A percentile compares a stretch with the other conserved stretches of the same genome.
Conservation (phyloP, 2,888 invertebrate genomes). For the Neelides folsomi region DNA sequence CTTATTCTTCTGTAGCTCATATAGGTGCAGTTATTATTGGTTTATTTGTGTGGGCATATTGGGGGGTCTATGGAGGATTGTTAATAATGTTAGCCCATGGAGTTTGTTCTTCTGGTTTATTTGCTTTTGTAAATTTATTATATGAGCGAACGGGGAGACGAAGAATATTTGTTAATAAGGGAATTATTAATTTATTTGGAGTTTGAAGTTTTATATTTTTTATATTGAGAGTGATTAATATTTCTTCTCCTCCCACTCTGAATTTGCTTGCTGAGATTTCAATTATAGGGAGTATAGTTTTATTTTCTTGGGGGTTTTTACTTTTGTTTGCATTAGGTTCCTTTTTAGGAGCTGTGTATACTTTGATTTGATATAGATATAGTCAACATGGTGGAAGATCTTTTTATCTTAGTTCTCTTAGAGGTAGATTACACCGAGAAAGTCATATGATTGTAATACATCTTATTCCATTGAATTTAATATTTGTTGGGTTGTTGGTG, state of each 20-base stretch:
- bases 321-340: constrained; percentile 46
- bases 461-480: constrained; percentile 51
- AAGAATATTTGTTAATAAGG: constrained; percentile 51
- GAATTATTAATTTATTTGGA: constrained; percentile 48
- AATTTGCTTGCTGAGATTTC: constrained; percentile 55
- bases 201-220: constrained; percentile 51
- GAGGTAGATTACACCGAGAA: constrained; percentile 38
- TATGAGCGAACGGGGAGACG: constrained; percentile 37
- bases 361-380: constrained; percentile 50
- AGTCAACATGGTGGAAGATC: constrained; percentile 45
- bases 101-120: constrained; percentile 19
- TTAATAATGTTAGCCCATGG: constrained; percentile 39
- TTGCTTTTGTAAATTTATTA: constrained; percentile 18
- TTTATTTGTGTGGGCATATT: constrained; percentile 10
- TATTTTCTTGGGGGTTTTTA: constrained; percentile 43
- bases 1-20: constrained; percentile 60
- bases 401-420: not conserved
- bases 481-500: constrained; percentile 47
- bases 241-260: constrained; percentile 52
- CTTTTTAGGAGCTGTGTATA: constrained; percentile 54
- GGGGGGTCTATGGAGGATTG: constrained; percentile 38
- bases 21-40: constrained; percentile 48
- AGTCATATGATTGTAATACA: constrained; percentile 50
- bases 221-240: constrained; percentile 50
- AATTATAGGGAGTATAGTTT: constrained; percentile 48